Evolutionary conservation across 2,797 vertebrate genomes (phyloP), one percentile per base, ranked within the genome.

Genomic region (Etheostoma perlongum): DNA sequence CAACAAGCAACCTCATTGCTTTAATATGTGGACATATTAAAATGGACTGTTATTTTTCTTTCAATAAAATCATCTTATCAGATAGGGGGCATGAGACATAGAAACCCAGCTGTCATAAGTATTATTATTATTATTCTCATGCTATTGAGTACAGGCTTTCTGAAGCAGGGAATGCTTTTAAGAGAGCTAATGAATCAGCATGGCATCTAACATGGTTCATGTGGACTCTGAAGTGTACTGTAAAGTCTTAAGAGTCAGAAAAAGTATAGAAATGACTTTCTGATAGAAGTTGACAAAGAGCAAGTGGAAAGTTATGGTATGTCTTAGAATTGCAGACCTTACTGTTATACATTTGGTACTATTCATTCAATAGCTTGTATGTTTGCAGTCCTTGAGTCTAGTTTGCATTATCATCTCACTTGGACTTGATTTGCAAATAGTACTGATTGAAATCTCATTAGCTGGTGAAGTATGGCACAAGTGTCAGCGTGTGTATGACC

Each of bases 371-470:
- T 79, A 82, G 68, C 80, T 76, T 81, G 70, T 83, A 62, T 82
- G 55, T 81, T 83, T 84, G 81, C 73, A 85, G 74, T 81, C 60
- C 74, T 85, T 79, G 69, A 85, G 49, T 85, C 79, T 79, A 74
- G 54, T 85, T 88, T 85, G 70, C 69, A 89, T 88, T 82, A 87
- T 85, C 73, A 78, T 82, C 69, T 90, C 74, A 71, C 61, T 77
- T 80, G 81, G 83, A 82, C 74, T 74, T 88, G 82, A 90, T 87
- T 85, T 82, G 54, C 71, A 89, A 89, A 88, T 83, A 73, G 30
- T 60, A 81, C 81, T 82, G 85, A 89, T 84, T 88, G 84, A 78
- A 71, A 89, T 85, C 81, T 85, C 74, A 85, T 85, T 86, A 87
- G 52, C 48, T 25, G 52, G 42, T 86, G 65, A 85, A 82, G 78